Conservation (phyloP, 2,113 vertebrate species). For the Periophthalmodon schlosseri region DNA sequence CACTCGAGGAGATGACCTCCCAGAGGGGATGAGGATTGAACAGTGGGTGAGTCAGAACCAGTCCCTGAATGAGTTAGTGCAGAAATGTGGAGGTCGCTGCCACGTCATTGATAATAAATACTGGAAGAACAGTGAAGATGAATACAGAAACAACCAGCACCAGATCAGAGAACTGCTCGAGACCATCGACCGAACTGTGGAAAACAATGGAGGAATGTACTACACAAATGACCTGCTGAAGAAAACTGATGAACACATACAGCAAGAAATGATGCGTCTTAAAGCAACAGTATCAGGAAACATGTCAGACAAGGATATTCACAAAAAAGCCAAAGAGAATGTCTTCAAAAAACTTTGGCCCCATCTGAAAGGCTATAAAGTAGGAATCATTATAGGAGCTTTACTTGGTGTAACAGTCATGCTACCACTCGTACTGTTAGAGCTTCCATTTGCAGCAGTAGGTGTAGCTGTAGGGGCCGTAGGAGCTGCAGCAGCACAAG, state of each 20-base stretch:
- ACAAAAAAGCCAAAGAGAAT: background rate
- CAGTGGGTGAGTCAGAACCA: background rate
- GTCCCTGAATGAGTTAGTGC: slow-evolving; percentile 32
- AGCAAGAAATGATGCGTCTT: background rate
- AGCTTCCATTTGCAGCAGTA: background rate
- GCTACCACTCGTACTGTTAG: background rate
- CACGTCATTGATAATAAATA: slow-evolving; percentile 58
- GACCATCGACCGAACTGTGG: slow-evolving; percentile 33
- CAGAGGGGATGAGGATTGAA: background rate
- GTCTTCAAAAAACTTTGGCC: background rate
- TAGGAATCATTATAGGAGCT: background rate
- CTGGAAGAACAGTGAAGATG: slow-evolving; percentile 29
- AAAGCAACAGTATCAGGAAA: background rate
- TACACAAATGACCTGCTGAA: background rate
- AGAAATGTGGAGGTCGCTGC: slow-evolving; percentile 40
- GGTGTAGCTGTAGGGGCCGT: background rate
- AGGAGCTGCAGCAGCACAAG: background rate
- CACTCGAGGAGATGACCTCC: slow-evolving; percentile 45
- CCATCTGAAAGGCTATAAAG: background rate
- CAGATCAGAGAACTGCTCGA: slow-evolving; percentile 39
- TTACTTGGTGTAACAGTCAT: background rate
- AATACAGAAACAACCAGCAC: slow-evolving; percentile 41
- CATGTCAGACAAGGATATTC: background rate
- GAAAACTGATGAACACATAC: background rate
- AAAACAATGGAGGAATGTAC: background rate